Evolutionary conservation across 2,888 invertebrate genomes (phyloP), one percentile per base, ranked within the genome.

Genomic region (Drosophila demipolita): DNA sequence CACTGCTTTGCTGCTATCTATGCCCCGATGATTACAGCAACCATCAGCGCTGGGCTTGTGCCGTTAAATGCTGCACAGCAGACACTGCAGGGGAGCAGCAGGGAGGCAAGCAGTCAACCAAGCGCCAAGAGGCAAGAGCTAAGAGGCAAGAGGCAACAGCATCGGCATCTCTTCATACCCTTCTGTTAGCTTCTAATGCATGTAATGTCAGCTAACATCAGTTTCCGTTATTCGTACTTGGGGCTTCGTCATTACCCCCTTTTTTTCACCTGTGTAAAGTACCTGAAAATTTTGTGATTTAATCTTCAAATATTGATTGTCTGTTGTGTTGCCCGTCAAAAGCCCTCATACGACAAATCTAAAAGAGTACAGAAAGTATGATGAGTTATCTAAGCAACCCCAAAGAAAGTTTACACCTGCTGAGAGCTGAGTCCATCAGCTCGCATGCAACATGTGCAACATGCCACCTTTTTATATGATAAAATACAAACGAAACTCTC

Each of bases 151-250:
- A 53, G 54, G 40, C 42, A 61, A 3, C 57, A 29, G 58, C 62
- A 65, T 49, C 40, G 59, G 68, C 76, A 74, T 69, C 74, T 69
- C 53, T 45, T 45, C 45, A 45, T 15, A 45, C 15, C 45, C 20
- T 66, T 80, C 87, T 84, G 86, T 89, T 86, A 84, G 84, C 89
- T 84, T 81, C 89, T 84, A 89, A 89, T 88, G 84, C 84, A 86
- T 86, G 87, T 88, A 80, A 84, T 86, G 89, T 89, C 87, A 89
- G 78, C 75, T 83, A 81, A 78, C 82, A 81, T 84, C 83, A 89
- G 81, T 74, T 86, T 84, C 87, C 87, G 75, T 68, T 48, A 65
- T 53, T 64, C 65, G 69, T 73, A 63, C 78, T 64, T 55, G 63
- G 32, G 33, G 58, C 15, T 54, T 49, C 52, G 60, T n/a, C 42